Conservation (phyloP, 1,140 invertebrate species). For the Rhysida immarginata region DNA sequence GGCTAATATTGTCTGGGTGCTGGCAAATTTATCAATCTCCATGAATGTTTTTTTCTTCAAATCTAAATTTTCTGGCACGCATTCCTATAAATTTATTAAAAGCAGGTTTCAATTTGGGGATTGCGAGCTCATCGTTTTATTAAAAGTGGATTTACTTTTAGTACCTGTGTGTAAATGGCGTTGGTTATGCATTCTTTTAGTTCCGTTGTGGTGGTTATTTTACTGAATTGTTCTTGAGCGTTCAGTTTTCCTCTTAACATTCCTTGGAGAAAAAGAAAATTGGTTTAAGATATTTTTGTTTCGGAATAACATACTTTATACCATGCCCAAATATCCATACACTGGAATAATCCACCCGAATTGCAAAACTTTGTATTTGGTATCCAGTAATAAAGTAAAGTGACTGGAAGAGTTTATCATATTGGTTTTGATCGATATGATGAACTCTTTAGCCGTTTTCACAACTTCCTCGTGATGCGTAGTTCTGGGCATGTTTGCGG, state of each 20-base stretch:
- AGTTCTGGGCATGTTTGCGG: too few species aligned
- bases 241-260: conserved; percentile 45
- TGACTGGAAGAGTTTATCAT: too few species aligned
- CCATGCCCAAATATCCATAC: too few species aligned
- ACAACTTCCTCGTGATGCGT: too few species aligned
- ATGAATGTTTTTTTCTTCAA: conserved; percentile 67
- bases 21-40: conserved; percentile 54
- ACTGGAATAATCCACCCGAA: too few species aligned
- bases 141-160: too few species aligned
- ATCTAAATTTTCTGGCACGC: conserved; percentile 74
- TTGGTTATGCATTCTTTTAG: conserved; percentile 26
- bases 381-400: too few species aligned
- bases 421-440: too few species aligned
- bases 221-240: conserved; percentile 53
- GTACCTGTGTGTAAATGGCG: conserved; percentile 41
- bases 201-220: conserved; percentile 39
- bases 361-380: too few species aligned
- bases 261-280: background rate
- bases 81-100: conserved; percentile 40
- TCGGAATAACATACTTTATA: too few species aligned
- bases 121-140: too few species aligned
- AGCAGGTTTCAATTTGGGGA: background rate
- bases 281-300: background rate
- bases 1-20: conserved; percentile 54
- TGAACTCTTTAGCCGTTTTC: too few species aligned